Percentiles rank a stretch among this genome's conserved stretches.
Conservation (phyloP, 2,888 invertebrate species). For the Tetragonula carbonaria region DNA sequence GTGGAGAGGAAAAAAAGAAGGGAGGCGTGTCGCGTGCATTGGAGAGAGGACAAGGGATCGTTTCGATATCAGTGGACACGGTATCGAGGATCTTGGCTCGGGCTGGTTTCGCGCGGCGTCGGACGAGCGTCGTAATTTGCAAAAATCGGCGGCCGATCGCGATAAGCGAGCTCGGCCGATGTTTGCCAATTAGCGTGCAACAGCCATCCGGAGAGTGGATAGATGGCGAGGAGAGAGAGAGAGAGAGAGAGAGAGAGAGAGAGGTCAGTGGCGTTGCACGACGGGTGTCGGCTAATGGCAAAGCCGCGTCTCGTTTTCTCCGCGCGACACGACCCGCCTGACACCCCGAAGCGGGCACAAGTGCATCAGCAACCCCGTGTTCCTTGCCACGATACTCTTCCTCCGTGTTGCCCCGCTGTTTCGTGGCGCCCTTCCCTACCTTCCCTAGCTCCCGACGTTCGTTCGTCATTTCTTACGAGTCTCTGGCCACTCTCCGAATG, state of each 20-base stretch:
- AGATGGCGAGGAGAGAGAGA: neutral
- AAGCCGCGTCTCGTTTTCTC: constrained; percentile 69
- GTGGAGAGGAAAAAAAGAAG: neutral
- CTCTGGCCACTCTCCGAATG: neutral
- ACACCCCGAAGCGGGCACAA: constrained; percentile 56
- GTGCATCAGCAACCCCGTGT: constrained; percentile 50
- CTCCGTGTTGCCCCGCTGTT: neutral
- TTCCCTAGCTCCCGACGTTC: constrained; percentile 11
- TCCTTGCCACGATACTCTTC: constrained; percentile 9
- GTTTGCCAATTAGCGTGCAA: constrained; percentile 78
- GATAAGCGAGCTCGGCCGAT: constrained; percentile 74
- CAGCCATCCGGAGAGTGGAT: constrained; percentile 27
- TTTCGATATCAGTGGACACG: constrained; percentile 76
- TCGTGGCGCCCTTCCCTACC: constrained; percentile 14
- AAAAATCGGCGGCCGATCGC: constrained; percentile 79
- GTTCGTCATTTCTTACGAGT: neutral
- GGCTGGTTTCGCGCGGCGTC: constrained; percentile 56
- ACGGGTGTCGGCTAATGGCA: constrained; percentile 66
- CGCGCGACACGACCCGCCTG: constrained; percentile 63
- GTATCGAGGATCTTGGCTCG: constrained; percentile 72
- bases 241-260: constrained; percentile 11
- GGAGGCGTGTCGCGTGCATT: constrained; percentile 57
- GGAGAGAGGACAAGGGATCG: constrained; percentile 48
- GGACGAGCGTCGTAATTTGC: constrained; percentile 76
- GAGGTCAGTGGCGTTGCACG: constrained; percentile 55